Evolutionary conservation across 2,797 vertebrate genomes (phyloP).

Genomic region (Hirundo rustica): DNA sequence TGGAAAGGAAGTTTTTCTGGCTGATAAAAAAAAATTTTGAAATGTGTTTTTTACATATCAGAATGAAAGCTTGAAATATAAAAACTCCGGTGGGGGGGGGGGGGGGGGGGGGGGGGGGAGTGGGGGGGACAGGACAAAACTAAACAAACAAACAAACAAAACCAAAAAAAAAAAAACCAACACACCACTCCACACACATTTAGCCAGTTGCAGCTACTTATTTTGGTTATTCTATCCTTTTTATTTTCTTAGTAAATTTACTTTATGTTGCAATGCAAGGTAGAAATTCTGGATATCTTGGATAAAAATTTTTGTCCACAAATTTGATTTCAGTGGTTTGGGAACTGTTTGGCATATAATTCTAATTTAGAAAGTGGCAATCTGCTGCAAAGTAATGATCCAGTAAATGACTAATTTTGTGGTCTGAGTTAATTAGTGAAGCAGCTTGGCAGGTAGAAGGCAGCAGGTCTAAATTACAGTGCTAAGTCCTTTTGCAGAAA

Average conservation of each 20-base stretch:
- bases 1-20: background rate
- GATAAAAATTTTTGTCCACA: background rate
- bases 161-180: background rate
- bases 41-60: background rate
- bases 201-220: background rate
- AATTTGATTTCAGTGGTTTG: background rate
- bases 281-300: background rate
- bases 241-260: background rate
- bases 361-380: conserved; percentile 16
- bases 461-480: conserved; percentile 23
- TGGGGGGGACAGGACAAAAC: too few species aligned
- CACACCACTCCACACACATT: background rate
- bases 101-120: too few species aligned
- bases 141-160: rapidly evolving
- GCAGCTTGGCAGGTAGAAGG: background rate
- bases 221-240: background rate
- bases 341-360: background rate
- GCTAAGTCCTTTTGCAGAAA: conserved; percentile 33
- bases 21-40: background rate
- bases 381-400: conserved; percentile 2
- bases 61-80: background rate
- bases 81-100: too few species aligned
- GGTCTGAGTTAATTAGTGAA: conserved; percentile 27
- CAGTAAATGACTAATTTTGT: conserved; percentile 61
- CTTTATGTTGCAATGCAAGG: background rate